Base-by-base conservation (phyloP, 53 echinoderm and acorn worm genomes). In the Apostichopus leukothele region DNA sequence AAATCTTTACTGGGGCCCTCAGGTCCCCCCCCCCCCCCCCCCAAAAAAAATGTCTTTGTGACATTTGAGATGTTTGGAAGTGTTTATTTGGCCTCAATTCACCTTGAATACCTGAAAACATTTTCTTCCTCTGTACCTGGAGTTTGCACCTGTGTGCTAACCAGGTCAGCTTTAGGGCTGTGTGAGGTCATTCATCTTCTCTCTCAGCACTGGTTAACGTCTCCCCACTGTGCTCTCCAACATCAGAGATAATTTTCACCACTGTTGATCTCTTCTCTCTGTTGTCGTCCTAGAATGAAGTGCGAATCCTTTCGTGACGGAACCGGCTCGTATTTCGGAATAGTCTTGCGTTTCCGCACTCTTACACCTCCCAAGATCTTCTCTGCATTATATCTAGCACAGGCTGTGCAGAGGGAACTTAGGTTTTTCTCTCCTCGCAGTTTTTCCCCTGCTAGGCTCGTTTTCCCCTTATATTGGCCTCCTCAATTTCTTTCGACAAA, bases 1-100 rank as follows among this genome's bases (percentile, higher is more conserved):
- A 39, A 39, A 39, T 39, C 39, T 39, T 39, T 2, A 39, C 39
- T 1, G 39, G 3, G 39, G 2, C 39, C 39, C 2, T 39, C 39
- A 39, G 39, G n/a, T n/a, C n/a, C n/a, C 39, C 39, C 3, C 39
- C 3, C 39, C 39, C 39, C 39, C 39, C 39, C 39, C 39, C 39
- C 39, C 2, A 55, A 55, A 55, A 55, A 55, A 55, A 57, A 57
- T 9, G 7, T 10, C 10, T 57, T 57, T 57, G 57, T 71, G 71
- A 18, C 18, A 63, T 71, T 18, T 5, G 5, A 71, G 71, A 71
- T 71, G n/a, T 18, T 19, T 20, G 9, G 52, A 79, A 79, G 9
- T 79, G 79, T 79, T 79, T 79, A 54, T 39, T 79, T 79, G 79
- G 79, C 79, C 79, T 79, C 52, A 51, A 52, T 79, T 79, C 79